phyloP scores from a whole-genome alignment of 2,113 vertebrate genomes.

The Sphaerodactylus townsendi region DNA sequence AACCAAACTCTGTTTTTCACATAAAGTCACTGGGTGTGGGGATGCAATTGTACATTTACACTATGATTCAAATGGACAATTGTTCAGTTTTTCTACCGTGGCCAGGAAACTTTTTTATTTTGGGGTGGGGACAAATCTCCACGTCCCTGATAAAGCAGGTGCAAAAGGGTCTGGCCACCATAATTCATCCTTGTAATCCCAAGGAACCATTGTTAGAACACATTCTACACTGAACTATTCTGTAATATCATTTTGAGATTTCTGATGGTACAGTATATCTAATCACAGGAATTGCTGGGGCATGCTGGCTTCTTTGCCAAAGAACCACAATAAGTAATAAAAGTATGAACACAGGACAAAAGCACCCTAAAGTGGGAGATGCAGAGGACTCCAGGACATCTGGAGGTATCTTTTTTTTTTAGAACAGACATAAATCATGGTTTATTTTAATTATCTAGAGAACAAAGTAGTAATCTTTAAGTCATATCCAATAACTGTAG shows the following conservation, averaged over 20 bases:
- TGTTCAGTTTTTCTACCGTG: neutral
- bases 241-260: too few species aligned
- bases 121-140: too few species aligned
- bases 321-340: neutral
- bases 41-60: neutral
- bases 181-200: neutral
- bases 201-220: neutral
- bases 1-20: neutral
- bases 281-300: neutral
- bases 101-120: neutral
- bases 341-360: neutral
- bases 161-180: neutral
- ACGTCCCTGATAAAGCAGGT: neutral
- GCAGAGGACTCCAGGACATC: constrained; percentile 8
- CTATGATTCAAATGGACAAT: neutral
- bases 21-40: too few species aligned
- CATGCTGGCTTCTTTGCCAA: neutral
- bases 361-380: constrained; percentile 14
- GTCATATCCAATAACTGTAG: constrained; percentile 20
- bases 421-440: neutral
- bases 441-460: neutral
- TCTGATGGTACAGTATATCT: neutral
- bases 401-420: constrained; percentile 13
- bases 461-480: constrained; percentile 40
- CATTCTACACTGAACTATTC: too few species aligned